A percentile compares a stretch with the other conserved stretches of the same genome.
Evolutionary conservation across 1,140 invertebrate genomes (phyloP).

Genomic region (Mylabris phalerata): DNA sequence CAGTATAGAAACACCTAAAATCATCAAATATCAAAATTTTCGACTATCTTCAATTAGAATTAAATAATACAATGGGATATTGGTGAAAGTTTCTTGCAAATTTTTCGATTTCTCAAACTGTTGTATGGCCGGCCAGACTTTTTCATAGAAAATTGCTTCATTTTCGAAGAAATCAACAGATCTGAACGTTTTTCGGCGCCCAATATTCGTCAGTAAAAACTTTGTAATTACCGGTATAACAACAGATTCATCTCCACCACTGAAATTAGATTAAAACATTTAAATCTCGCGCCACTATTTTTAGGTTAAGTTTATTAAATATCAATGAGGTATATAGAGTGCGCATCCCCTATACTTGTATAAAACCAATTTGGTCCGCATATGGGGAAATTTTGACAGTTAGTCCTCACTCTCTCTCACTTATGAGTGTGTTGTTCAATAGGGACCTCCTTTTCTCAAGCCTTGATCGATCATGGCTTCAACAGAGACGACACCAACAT

Average conservation of each 20-base stretch:
- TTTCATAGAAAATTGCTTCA: slow-evolving; percentile 58
- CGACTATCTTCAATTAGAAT: not conserved
- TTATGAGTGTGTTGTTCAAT: too few species aligned
- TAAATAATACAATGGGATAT: slow-evolving; percentile 41
- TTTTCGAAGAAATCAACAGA: slow-evolving; percentile 62
- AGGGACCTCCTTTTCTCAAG: too few species aligned
- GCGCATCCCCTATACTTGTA: too few species aligned
- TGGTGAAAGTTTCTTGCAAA: slow-evolving; percentile 45
- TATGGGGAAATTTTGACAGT: too few species aligned
- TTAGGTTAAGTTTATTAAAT: slow-evolving; percentile 1
- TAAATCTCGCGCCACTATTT: not conserved
- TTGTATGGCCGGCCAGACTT: slow-evolving; percentile 45
- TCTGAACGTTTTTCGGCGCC: slow-evolving; percentile 54
- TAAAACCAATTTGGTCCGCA: too few species aligned
- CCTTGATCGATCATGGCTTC: too few species aligned
- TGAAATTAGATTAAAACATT: slow-evolving; percentile 7
- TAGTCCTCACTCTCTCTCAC: too few species aligned
- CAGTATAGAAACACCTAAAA: slow-evolving; percentile 48
- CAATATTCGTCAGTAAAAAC: slow-evolving; percentile 54
- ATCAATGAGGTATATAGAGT: too few species aligned
- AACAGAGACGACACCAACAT: too few species aligned
- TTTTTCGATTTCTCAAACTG: slow-evolving; percentile 47
- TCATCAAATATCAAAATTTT: slow-evolving; percentile 5
- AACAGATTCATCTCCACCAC: slow-evolving; percentile 27
- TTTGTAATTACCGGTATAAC: slow-evolving; percentile 53